Base-by-base conservation (phyloP, 2,888 invertebrate species). In the Hypomecis punctinalis region DNA sequence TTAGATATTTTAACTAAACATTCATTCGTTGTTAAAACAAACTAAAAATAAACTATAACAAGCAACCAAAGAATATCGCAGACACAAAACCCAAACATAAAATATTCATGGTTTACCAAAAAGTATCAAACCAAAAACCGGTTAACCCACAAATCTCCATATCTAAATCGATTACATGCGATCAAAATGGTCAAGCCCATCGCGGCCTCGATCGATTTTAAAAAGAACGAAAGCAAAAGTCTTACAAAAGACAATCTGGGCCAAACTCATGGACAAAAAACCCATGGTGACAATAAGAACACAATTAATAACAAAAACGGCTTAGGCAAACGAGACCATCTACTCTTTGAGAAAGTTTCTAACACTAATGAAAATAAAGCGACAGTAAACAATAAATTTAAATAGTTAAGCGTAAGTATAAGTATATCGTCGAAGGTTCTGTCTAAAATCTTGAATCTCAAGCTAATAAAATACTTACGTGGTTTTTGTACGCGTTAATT, bases 151-250 rank as follows among this genome's bases (percentile, higher is more conserved):
- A 40, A 54, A 45, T 45, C 42, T 43, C 37, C 10, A 43, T 48
- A 23, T 3, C 23, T 23, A 42, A 33, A 63, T 49, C 45, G 40
- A 54, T 55, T 35, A 37, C 43, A 49, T 7, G 33, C 35, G 56
- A 45, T 57, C 47, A 42, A 63, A 56, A 40, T 23, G 40, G 54
- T 61, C 55, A 54, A 54, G 47, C 45, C 63, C 36, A 53, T 43
- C 42, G 45, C 43, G 63, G 54, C 58, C 63, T 48, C 63, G 37
- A 47, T 46, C 37, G 11, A 51, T 51, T 33, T 7, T 39, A 42
- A 63, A 62, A 63, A 53, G 52, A 63, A 63, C 8, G 57, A 63
- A 63, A 63, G 57, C 43, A 59, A 63, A 63, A 54, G 58, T 48
- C 33, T 48, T 47, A 46, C 43, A 54, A 63, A 59, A 53, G 45